Evolutionary conservation across 2,797 vertebrate species (phyloP).

Genomic region (Knipowitschia caucasica): DNA sequence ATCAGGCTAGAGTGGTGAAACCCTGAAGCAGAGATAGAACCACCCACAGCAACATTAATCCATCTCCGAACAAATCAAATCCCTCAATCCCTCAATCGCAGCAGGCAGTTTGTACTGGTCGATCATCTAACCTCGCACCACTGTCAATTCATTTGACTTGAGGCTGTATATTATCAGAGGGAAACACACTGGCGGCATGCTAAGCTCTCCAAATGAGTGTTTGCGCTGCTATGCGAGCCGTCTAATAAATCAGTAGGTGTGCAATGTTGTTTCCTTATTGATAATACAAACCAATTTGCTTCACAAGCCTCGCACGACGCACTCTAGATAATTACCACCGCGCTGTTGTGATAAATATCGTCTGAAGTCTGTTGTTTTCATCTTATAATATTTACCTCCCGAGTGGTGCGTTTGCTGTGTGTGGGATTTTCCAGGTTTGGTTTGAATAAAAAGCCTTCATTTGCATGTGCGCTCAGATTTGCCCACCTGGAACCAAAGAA

Average conservation of each 20-base stretch:
- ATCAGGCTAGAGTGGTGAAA: too few species aligned
- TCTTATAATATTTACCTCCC: background rate
- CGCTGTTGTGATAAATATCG: background rate
- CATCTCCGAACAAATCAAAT: slow-evolving; percentile 19
- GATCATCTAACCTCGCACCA: slow-evolving; percentile 34
- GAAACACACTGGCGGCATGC: background rate
- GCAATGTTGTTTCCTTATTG: background rate
- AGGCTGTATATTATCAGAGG: slow-evolving; percentile 1
- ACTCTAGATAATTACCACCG: slow-evolving; percentile 10
- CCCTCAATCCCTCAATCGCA: slow-evolving; percentile 12
- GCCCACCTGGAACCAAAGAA: slow-evolving; percentile 19
- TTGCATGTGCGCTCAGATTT: slow-evolving; percentile 14
- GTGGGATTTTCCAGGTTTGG: slow-evolving; percentile 1
- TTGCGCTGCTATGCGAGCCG: background rate
- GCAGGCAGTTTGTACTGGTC: slow-evolving; percentile 18
- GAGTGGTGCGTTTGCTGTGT: background rate
- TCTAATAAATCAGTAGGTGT: slow-evolving; percentile 6
- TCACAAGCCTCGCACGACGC: background rate
- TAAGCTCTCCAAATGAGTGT: slow-evolving; percentile 1
- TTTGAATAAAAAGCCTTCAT: slow-evolving; percentile 16
- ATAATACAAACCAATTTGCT: slow-evolving; percentile 12
- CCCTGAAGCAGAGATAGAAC: too few species aligned
- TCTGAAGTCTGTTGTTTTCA: background rate
- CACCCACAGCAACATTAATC: background rate
- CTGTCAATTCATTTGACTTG: slow-evolving; percentile 9